These are phyloP conservation scores for Pipistrellus pygmaeus DNA, from an alignment of 2,797 vertebrate species.

Conservation along the genomic window DNA sequence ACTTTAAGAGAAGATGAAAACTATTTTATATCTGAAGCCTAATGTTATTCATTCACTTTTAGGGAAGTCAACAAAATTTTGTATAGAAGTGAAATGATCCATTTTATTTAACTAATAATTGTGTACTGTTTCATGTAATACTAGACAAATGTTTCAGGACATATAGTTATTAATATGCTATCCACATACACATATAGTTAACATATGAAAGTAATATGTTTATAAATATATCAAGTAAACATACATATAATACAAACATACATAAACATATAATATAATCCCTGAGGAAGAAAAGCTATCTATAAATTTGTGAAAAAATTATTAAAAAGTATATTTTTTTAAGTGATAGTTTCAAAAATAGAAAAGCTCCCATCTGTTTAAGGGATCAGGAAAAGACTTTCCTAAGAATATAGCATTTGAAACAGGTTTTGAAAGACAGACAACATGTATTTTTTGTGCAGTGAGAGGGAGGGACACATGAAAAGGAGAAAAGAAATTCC, in stretches of 20 bases:
- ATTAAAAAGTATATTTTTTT: neutral
- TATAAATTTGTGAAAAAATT: constrained; percentile 33
- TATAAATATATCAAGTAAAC: neutral
- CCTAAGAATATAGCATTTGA: neutral
- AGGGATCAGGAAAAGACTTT: neutral
- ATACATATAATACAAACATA: neutral
- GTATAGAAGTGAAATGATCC: neutral
- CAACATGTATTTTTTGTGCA: neutral
- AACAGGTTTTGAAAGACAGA: neutral
- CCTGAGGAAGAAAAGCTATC: neutral
- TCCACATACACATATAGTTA: neutral
- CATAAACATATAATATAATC: neutral
- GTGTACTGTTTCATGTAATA: neutral
- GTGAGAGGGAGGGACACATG: neutral
- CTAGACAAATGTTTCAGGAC: neutral
- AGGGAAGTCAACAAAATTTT: neutral
- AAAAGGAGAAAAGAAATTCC: neutral
- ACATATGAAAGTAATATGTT: constrained; percentile 21
- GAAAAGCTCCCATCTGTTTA: neutral
- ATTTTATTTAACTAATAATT: constrained; percentile 44
- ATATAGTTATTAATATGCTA: neutral
- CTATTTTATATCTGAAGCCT: neutral
- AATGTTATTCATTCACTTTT: constrained; percentile 30
- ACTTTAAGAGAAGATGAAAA: constrained; percentile 14
- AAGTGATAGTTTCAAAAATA: constrained; percentile 41